Evolutionary conservation across 2,888 invertebrate genomes (phyloP), one percentile per base, ranked within the genome.

Genomic region (Holacanthella duospinosa): DNA sequence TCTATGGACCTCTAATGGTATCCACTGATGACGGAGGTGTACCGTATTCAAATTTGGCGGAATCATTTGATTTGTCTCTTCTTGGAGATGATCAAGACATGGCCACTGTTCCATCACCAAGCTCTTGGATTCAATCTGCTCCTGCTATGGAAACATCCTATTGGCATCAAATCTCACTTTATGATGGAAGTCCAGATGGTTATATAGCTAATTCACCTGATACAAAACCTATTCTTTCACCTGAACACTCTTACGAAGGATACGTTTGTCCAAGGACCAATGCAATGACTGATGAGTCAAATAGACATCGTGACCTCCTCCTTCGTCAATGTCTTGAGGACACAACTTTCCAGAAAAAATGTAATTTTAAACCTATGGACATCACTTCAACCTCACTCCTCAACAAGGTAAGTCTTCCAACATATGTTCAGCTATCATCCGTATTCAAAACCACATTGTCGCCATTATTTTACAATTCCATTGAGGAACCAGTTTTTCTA

Each of bases 291-390:
- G n/a, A n/a, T n/a, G 36, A 36, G 16, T 12, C 36, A 36, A 36
- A 12, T 36, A 25, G 58, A 12, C 12, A 58, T 43, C 59, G 58
- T n/a, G n/a, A 58, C 78, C 85, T 87, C 75, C 79, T 90, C 60
- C 77, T 92, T 63, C 81, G 90, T 64, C 89, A 91, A 75, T 90
- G 88, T 60, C 79, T 91, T 60, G 83, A 87, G 76, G 91, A 91
- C 75, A 90, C 89, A 4, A 86, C 87, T 69, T 91, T 90, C 77
- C 91, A 90, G 77, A 86, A 86, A 77, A 85, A 87, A 75, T 86
- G 87, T 77, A 91, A 91, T 75, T 80, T 91, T 70, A 85, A 85
- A 78, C 88, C 90, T 0, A 80, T 91, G 74, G 88, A 89, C 66
- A 80, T 84, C 53, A n/a, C n/a, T n/a, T n/a, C n/a, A n/a, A n/a